A percentile compares a stretch with the other conserved stretches of the same genome.
Evolutionary conservation across 2,113 vertebrate species (phyloP).

Genomic region (Ahaetulla prasina): DNA sequence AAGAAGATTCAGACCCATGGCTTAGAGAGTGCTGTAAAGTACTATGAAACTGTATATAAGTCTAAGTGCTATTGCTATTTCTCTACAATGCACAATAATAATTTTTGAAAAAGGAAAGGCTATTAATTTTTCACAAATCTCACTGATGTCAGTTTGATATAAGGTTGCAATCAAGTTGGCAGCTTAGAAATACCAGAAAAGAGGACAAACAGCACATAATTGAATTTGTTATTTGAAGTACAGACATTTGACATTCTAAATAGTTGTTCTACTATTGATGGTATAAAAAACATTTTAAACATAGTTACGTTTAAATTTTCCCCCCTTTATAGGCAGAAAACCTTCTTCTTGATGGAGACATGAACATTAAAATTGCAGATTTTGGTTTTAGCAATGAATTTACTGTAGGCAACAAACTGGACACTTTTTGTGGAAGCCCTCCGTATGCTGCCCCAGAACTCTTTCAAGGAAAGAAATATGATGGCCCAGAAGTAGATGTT

Average conservation of each 20-base stretch:
- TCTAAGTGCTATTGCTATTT: background rate
- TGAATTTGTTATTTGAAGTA: background rate
- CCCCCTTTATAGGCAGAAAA: conserved; percentile 89
- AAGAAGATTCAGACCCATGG: background rate
- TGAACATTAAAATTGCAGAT: conserved; percentile 99
- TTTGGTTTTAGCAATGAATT: conserved; percentile 99
- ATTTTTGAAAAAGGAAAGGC: background rate
- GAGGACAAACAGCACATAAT: background rate
- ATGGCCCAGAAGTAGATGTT: conserved; percentile 94
- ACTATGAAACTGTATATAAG: background rate
- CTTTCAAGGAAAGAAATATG: conserved; percentile 97
- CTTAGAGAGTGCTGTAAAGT: background rate
- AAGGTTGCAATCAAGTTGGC: background rate
- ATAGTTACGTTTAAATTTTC: conserved; percentile 17
- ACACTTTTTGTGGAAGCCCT: conserved; percentile 95
- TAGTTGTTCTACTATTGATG: background rate
- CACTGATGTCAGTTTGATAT: background rate
- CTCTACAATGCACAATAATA: background rate
- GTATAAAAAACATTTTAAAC: background rate
- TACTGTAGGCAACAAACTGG: conserved; percentile 91
- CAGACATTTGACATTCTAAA: background rate
- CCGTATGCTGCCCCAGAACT: conserved; percentile 94
- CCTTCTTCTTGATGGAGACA: conserved; percentile 91
- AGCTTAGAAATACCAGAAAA: background rate
- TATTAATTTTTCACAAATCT: background rate